Conservation (phyloP, 2,797 vertebrate genomes). For the Nyctalus aviator region DNA sequence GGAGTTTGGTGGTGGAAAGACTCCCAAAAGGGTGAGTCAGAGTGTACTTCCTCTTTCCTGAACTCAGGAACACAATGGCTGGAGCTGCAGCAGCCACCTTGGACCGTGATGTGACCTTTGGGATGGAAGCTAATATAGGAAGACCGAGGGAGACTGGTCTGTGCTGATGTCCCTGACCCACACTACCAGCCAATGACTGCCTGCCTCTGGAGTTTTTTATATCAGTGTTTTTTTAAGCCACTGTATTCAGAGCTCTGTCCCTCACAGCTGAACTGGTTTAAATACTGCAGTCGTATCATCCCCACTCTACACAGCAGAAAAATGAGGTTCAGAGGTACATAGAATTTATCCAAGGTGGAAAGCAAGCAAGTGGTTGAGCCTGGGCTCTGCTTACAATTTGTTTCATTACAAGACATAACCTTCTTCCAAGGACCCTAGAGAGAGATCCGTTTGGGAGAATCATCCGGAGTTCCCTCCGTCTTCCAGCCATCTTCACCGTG, state of each 20-base stretch:
- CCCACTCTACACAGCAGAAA: neutral
- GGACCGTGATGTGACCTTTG: neutral
- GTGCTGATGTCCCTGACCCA: neutral
- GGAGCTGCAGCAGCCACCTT: neutral
- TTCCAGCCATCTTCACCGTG: neutral
- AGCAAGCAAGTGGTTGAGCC: neutral
- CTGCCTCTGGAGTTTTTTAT: neutral
- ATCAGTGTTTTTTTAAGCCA: neutral
- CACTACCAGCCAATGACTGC: neutral
- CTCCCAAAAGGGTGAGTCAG: neutral
- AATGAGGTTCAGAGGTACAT: neutral
- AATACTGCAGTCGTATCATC: neutral
- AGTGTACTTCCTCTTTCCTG: neutral
- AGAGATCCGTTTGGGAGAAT: neutral
- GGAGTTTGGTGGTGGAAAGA: neutral
- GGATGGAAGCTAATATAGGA: neutral
- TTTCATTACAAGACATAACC: neutral
- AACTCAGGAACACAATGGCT: neutral
- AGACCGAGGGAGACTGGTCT: neutral
- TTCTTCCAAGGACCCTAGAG: neutral
- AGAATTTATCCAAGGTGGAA: slow-evolving; percentile 6
- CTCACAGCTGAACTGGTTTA: neutral
- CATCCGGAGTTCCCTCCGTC: neutral
- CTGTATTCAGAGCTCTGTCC: neutral
- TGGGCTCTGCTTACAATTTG: neutral